Conservation (phyloP, 2,888 invertebrate genomes). For the Torymus tubicola region DNA sequence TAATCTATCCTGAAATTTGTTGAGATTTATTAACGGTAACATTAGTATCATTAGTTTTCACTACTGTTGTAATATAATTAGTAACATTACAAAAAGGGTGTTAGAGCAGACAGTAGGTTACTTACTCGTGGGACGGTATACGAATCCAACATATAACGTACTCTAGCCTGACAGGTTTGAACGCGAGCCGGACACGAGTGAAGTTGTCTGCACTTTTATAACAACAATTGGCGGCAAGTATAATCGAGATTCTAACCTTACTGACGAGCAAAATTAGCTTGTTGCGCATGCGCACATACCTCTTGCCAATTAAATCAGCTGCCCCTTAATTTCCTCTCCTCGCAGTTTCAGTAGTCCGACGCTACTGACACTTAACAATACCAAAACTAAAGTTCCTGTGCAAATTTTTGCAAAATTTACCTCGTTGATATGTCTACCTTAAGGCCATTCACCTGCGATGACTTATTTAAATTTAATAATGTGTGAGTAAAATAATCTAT, state of each 20-base stretch:
- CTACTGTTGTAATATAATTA: no score
- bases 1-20: neutral
- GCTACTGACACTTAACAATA: slow-evolving; percentile 54
- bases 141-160: slow-evolving; percentile 10
- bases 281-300: slow-evolving; percentile 29
- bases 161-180: neutral
- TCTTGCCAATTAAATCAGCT: no score
- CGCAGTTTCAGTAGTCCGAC: slow-evolving; percentile 10
- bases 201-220: slow-evolving; percentile 2
- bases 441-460: slow-evolving; percentile 94
- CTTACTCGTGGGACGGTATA: no score
- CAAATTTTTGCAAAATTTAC: slow-evolving; percentile 54
- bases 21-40: no score
- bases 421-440: slow-evolving; percentile 87
- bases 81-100: no score
- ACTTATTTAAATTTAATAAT: slow-evolving; percentile 96
- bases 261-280: neutral
- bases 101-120: no score
- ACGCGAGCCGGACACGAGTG: neutral
- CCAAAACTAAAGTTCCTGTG: slow-evolving; percentile 58
- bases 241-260: slow-evolving; percentile 21
- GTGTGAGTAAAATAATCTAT: slow-evolving; percentile 83
- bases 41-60: no score
- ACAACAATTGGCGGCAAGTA: slow-evolving; percentile 41
- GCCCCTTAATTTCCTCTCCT: neutral